A percentile compares a stretch with the other conserved stretches of the same genome.
Conservation (phyloP, 2,888 invertebrate species). For the Perithous albicinctus region DNA sequence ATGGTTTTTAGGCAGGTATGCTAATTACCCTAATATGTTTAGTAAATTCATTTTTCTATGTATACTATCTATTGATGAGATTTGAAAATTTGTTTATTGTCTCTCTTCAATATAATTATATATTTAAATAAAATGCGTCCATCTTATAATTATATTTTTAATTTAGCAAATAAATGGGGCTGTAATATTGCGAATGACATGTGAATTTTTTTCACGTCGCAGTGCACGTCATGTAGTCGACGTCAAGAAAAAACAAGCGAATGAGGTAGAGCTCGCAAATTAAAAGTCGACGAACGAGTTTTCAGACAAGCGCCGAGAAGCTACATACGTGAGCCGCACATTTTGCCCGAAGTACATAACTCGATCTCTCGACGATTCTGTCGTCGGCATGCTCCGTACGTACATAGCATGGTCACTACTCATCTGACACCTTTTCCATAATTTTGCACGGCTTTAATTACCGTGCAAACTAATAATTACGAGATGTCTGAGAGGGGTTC, state of each 20-base stretch:
- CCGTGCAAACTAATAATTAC: slow-evolving; percentile 60
- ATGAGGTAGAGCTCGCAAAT: slow-evolving; percentile 9
- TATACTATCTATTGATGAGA: too few relatives aligned
- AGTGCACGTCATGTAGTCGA: not conserved
- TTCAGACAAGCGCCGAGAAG: slow-evolving; percentile 22
- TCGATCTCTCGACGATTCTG: slow-evolving; percentile 15
- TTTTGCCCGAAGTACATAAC: not conserved
- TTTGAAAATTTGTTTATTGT: too few relatives aligned
- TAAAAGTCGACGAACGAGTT: slow-evolving; percentile 48
- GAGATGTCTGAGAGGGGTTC: slow-evolving; percentile 18
- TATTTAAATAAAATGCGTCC: too few relatives aligned
- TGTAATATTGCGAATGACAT: not conserved
- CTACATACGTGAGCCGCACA: slow-evolving; percentile 14
- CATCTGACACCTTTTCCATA: slow-evolving; percentile 26
- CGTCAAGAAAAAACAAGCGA: not conserved
- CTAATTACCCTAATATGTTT: too few relatives aligned
- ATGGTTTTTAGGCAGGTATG: too few relatives aligned
- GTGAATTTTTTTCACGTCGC: not conserved
- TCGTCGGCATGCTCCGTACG: not conserved
- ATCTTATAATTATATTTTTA: too few relatives aligned
- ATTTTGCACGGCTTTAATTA: slow-evolving; percentile 49
- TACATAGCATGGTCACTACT: slow-evolving; percentile 5
- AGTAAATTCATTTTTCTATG: too few relatives aligned
- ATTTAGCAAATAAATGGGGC: not conserved
- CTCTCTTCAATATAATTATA: too few relatives aligned